Percentiles rank a stretch among this genome's conserved stretches.
These are phyloP conservation scores for Xestobium rufovillosum DNA, from an alignment of 2,888 invertebrate genomes.

Conservation along the genomic window DNA sequence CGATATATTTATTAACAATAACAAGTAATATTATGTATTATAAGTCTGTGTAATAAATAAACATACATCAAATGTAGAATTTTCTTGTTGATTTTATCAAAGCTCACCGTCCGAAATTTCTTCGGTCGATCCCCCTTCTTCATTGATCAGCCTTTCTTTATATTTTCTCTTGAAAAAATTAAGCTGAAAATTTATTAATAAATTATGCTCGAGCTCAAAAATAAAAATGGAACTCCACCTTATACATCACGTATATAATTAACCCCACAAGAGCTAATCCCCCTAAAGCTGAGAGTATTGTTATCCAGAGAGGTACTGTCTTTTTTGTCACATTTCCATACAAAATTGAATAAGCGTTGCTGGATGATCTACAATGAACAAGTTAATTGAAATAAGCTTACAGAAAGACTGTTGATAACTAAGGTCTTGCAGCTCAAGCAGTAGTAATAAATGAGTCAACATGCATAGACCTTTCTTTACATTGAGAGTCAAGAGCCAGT, in stretches of 20 bases:
- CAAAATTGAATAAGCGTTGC: constrained; percentile 14
- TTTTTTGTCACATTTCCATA: constrained; percentile 13
- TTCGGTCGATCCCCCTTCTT: constrained; percentile 9
- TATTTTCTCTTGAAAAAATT: constrained; percentile 24
- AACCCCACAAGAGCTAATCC: constrained; percentile 38
- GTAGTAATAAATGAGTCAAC: too few relatives aligned
- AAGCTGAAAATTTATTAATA: constrained; percentile 19
- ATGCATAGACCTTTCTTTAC: too few relatives aligned
- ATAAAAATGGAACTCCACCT: constrained; percentile 31
- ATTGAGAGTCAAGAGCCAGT: too few relatives aligned
- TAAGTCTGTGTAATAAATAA: too few relatives aligned
- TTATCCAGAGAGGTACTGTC: constrained; percentile 39
- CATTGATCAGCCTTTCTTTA: constrained; percentile 19
- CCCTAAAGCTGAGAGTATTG: constrained; percentile 35
- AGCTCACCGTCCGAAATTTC: too few relatives aligned
- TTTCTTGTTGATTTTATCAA: too few relatives aligned
- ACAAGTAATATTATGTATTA: too few relatives aligned
- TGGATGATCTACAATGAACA: constrained; percentile 11
- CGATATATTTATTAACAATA: too few relatives aligned
- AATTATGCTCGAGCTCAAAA: constrained; percentile 2
- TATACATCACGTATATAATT: constrained; percentile 38
- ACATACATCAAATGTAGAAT: too few relatives aligned
- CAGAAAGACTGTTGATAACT: too few relatives aligned
- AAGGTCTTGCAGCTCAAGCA: too few relatives aligned
- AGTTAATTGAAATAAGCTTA: too few relatives aligned